These are phyloP conservation scores for Drosophila busckii DNA, from an alignment of 1,140 invertebrate genomes.

Conservation along the genomic window DNA sequence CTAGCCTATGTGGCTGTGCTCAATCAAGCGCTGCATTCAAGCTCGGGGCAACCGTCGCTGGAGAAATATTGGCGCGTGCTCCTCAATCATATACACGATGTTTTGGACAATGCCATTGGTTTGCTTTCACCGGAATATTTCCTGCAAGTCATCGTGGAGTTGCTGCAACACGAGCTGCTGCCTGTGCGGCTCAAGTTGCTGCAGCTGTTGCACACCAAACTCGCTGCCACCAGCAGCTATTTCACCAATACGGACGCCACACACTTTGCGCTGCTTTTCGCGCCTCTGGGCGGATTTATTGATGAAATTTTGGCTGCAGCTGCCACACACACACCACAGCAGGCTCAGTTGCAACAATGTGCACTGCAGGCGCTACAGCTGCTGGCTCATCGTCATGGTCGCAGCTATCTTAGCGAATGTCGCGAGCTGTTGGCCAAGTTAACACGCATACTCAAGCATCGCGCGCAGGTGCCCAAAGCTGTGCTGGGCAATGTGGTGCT, in stretches of 20 bases:
- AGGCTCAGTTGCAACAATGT: slow-evolving; percentile 87
- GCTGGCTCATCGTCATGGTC: slow-evolving; percentile 85
- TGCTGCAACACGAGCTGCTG: slow-evolving; percentile 85
- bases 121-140: slow-evolving; percentile 89
- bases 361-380: slow-evolving; percentile 90
- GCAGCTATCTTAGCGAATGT: slow-evolving; percentile 83
- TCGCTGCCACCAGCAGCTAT: slow-evolving; percentile 85
- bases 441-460: slow-evolving; percentile 81
- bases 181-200: slow-evolving; percentile 88
- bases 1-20: slow-evolving; percentile 84
- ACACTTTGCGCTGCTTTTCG: slow-evolving; percentile 82
- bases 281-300: slow-evolving; percentile 83
- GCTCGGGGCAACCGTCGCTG: slow-evolving; percentile 67
- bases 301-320: slow-evolving; percentile 80
- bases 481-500: slow-evolving; percentile 87
- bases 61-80: slow-evolving; percentile 89
- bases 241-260: slow-evolving; percentile 80
- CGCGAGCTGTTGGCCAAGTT: slow-evolving; percentile 83
- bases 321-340: slow-evolving; percentile 79
- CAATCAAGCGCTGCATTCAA: slow-evolving; percentile 80
- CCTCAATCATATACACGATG: slow-evolving; percentile 87
- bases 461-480: slow-evolving; percentile 83
- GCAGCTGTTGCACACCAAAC: slow-evolving; percentile 89
- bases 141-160: slow-evolving; percentile 85
- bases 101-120: slow-evolving; percentile 87